phyloP scores from a whole-genome alignment of 2,113 vertebrate genomes.

The Ceyx cyanopectus region DNA sequence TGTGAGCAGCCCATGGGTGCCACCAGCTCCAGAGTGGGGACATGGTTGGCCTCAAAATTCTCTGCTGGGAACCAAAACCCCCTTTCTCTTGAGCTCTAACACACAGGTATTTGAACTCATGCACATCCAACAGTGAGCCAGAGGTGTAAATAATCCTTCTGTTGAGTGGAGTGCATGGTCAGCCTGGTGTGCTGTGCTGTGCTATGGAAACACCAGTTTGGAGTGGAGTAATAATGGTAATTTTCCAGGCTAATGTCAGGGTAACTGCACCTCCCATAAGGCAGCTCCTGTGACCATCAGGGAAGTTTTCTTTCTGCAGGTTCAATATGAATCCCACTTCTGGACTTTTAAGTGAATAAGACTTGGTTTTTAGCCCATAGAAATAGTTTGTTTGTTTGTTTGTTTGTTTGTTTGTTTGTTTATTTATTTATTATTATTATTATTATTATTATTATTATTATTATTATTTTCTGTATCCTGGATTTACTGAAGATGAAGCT shows the following conservation, averaged over 20 bases:
- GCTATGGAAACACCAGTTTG: not conserved
- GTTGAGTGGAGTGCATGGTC: not conserved
- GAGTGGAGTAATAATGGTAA: not conserved
- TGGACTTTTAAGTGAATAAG: not conserved
- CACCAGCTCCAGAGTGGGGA: rapidly evolving
- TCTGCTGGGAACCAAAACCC: not conserved
- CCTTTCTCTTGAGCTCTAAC: not conserved
- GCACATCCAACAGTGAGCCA: not conserved
- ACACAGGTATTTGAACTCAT: not conserved
- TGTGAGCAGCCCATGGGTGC: not conserved
- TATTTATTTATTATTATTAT: too few species aligned
- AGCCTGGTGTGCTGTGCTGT: not conserved
- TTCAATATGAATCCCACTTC: constrained; percentile 24
- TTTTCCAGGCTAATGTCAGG: not conserved
- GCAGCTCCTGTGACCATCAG: not conserved
- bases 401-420: too few species aligned
- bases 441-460: too few species aligned
- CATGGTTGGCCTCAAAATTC: not conserved
- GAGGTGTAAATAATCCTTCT: not conserved
- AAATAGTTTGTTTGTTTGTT: not conserved
- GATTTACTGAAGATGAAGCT: not conserved
- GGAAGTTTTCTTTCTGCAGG: constrained; percentile 36
- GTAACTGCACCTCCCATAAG: not conserved
- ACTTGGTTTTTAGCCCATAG: not conserved
- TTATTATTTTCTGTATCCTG: not conserved